Conservation (phyloP, 1,140 invertebrate genomes). For the Palaemon carinicauda region DNA sequence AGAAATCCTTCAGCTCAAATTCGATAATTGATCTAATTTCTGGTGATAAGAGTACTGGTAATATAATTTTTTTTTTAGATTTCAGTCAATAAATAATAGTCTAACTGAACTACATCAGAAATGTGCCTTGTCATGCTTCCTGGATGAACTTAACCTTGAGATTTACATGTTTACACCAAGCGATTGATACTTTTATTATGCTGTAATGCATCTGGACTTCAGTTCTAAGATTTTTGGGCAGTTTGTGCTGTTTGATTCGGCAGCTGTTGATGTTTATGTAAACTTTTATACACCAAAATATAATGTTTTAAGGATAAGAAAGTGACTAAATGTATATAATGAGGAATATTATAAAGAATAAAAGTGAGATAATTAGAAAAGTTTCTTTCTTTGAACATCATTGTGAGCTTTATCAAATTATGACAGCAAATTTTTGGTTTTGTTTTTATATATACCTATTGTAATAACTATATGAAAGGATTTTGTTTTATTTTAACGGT, state of each 20-base stretch:
- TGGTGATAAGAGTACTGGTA: background rate
- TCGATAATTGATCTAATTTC: background rate
- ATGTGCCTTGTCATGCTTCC: constrained; percentile 37
- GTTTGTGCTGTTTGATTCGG: constrained; percentile 22
- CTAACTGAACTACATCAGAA: constrained; percentile 19
- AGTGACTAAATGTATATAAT: too few relatives aligned
- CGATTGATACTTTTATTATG: background rate
- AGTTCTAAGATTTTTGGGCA: constrained; percentile 11
- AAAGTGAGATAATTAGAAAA: too few relatives aligned
- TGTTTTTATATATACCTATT: too few relatives aligned
- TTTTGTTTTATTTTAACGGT: too few relatives aligned
- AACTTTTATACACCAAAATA: constrained; percentile 49
- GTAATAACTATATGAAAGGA: too few relatives aligned
- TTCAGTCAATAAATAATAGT: background rate
- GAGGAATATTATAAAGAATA: too few relatives aligned
- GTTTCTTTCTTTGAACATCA: too few relatives aligned
- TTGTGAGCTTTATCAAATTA: too few relatives aligned
- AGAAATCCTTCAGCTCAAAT: too few relatives aligned
- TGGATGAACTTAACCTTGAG: background rate
- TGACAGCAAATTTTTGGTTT: too few relatives aligned
- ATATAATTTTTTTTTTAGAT: background rate
- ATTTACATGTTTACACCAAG: background rate
- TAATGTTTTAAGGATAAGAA: background rate
- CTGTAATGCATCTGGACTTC: background rate
- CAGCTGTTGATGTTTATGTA: constrained; percentile 48